Percentiles rank a stretch among this genome's conserved stretches.
Evolutionary conservation across 2,113 vertebrate genomes (phyloP).

Genomic region (Plectropomus leopardus): DNA sequence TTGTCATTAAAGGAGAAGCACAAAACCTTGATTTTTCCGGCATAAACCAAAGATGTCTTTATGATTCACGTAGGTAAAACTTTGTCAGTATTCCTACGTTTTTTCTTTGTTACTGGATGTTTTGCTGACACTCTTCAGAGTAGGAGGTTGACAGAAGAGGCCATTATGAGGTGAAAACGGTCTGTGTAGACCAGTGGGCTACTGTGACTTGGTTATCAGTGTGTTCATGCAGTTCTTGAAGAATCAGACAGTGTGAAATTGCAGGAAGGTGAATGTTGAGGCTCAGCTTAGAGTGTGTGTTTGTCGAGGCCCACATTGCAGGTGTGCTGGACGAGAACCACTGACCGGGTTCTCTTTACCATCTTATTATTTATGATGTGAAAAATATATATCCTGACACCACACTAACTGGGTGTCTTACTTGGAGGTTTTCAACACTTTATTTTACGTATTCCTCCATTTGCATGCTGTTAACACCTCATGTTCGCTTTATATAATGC

Average conservation of each 20-base stretch:
- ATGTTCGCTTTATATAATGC: not conserved
- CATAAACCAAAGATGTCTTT: not conserved
- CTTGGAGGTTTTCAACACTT: not conserved
- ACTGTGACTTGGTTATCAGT: slow-evolving; percentile 71
- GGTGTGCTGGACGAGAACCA: slow-evolving; percentile 48
- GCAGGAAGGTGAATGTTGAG: slow-evolving; percentile 70
- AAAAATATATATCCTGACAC: slow-evolving; percentile 39
- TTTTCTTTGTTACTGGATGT: slow-evolving; percentile 14
- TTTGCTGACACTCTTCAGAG: slow-evolving; percentile 35
- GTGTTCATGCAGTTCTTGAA: slow-evolving; percentile 71
- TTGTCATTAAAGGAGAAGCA: not conserved
- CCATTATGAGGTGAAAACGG: slow-evolving; percentile 62
- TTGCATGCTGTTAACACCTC: slow-evolving; percentile 20
- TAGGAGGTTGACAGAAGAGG: slow-evolving; percentile 11
- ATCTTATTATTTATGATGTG: slow-evolving; percentile 53
- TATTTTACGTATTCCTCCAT: slow-evolving; percentile 8
- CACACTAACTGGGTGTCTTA: slow-evolving; percentile 6
- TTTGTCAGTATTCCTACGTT: not conserved
- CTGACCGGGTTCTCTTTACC: slow-evolving; percentile 30
- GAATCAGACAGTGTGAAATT: slow-evolving; percentile 82
- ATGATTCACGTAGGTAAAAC: not conserved
- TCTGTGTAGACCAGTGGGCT: slow-evolving; percentile 58
- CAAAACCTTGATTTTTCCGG: not conserved
- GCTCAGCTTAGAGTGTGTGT: slow-evolving; percentile 51
- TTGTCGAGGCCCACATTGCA: slow-evolving; percentile 50